Base-by-base conservation (phyloP, 2,113 vertebrate genomes). In the Mesitornis unicolor region DNA sequence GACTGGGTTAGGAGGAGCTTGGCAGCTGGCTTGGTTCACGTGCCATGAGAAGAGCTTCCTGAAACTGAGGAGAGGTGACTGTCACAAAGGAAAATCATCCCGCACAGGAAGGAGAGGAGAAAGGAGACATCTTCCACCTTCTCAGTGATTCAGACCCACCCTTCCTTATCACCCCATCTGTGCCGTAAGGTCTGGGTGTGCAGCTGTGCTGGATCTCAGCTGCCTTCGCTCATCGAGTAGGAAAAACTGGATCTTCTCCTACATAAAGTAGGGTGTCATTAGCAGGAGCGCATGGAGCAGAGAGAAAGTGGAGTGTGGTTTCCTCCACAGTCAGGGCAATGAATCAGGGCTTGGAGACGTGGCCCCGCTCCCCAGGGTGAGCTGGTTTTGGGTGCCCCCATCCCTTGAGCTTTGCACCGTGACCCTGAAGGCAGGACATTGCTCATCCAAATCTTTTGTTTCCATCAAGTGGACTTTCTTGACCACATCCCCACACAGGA, bases 151-250 rank as follows among this genome's bases (percentile, higher is more conserved):
- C 21, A 56, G 47, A 73, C 18, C n/a, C 47, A 84, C 69, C 47
- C 84, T 71, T 29, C 31, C 19, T 53, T 84, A 87, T 76, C 77
- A n/a, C 12, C 5, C 70, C 53, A 40, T 69, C 78, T 29, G 36
- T 70, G 36, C 61, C 0, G 0, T 7, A 14, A 82, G n/a, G 48
- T n/a, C 56, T 1, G 1, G 75, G 47, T 79, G 56, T 0, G 26
- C 42, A 89, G 64, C 56, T 0, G 0, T 10, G 86, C 51, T 47
- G 60, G 59, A 90, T 47, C 11, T 0, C 14, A 50, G 21, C 10
- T 6, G 1, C 59, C 33, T 80, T 80, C 8, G 1, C 42, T 63
- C 77, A 60, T 8, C 0, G 0, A 16, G 56, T 20, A 71, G 61
- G 87, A 79, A 93, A 82, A 91, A 1, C 45, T 28, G 61, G 70